These are phyloP conservation scores for Xyrauchen texanus DNA, from an alignment of 2,113 vertebrate genomes.

Conservation along the genomic window DNA sequence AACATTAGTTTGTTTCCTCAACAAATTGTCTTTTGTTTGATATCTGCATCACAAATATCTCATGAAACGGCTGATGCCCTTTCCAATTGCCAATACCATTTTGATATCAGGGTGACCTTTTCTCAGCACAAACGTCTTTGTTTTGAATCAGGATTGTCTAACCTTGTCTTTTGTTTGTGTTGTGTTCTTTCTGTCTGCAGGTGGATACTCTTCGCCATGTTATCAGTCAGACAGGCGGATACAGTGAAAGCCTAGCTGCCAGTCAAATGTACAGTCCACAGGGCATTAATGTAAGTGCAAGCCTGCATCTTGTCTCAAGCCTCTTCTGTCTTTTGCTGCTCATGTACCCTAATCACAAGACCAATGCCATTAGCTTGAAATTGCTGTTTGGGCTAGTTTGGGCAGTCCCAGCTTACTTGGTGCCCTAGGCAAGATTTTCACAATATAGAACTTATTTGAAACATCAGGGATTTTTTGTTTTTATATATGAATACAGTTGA, in stretches of 20 bases:
- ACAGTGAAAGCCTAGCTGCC: constrained; percentile 98
- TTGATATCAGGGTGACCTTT: constrained; percentile 77
- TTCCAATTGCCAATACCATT: constrained; percentile 70
- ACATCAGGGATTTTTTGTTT: too few relatives aligned
- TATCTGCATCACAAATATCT: constrained; percentile 59
- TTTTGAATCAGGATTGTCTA: constrained; percentile 66
- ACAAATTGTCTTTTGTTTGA: constrained; percentile 55
- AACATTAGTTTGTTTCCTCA: background rate
- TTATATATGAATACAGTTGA: too few relatives aligned
- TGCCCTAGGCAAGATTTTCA: too few relatives aligned
- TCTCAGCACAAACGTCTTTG: constrained; percentile 66
- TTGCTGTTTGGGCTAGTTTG: too few relatives aligned
- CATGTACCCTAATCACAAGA: constrained; percentile 22
- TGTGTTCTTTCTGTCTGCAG: constrained; percentile 73
- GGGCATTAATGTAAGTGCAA: constrained; percentile 97
- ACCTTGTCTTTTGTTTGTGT: constrained; percentile 68
- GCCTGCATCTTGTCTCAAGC: constrained; percentile 58
- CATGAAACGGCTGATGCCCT: constrained; percentile 68
- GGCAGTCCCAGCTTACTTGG: too few relatives aligned
- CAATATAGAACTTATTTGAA: too few relatives aligned
- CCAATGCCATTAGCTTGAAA: background rate
- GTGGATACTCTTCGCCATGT: constrained; percentile 99
- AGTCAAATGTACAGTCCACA: constrained; percentile 99
- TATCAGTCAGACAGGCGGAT: constrained; percentile 99
- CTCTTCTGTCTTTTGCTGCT: constrained; percentile 29